Conservation (phyloP, 2,113 vertebrate species). For the Chionodraco myersi region DNA sequence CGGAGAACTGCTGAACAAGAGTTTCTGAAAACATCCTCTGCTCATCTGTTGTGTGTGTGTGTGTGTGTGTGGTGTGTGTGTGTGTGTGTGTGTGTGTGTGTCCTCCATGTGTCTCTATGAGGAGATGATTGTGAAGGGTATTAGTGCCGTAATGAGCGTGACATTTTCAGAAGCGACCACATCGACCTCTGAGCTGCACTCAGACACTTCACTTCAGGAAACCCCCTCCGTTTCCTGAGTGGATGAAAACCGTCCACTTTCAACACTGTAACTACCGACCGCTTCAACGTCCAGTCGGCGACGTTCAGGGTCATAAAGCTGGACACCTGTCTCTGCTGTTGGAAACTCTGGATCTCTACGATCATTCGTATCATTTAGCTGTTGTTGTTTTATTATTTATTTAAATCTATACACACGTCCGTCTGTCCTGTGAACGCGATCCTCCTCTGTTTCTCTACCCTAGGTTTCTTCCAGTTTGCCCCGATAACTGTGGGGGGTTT, state of each 20-base stretch:
- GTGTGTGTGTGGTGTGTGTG: slow-evolving; percentile 8
- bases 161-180: slow-evolving; percentile 50
- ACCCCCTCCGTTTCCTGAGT: slow-evolving; percentile 7
- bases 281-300: too few relatives aligned
- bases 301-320: too few relatives aligned
- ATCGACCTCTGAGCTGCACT: slow-evolving; percentile 39
- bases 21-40: slow-evolving; percentile 55
- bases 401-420: too few relatives aligned
- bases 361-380: too few relatives aligned
- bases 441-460: too few relatives aligned
- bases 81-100: slow-evolving; percentile 9
- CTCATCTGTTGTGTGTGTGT: slow-evolving; percentile 43
- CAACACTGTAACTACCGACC: neutral
- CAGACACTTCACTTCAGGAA: slow-evolving; percentile 36
- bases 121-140: slow-evolving; percentile 4
- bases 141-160: slow-evolving; percentile 62
- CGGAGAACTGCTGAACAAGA: slow-evolving; percentile 67
- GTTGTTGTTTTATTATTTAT: too few relatives aligned
- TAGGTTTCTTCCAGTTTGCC: too few relatives aligned
- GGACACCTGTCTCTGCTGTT: too few relatives aligned
- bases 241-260: slow-evolving; percentile 3
- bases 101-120: slow-evolving; percentile 11
- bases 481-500: too few relatives aligned
- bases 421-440: too few relatives aligned
- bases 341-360: too few relatives aligned